Base-by-base conservation (phyloP, 2,888 invertebrate species). In the Synanthedon myopaeformis region DNA sequence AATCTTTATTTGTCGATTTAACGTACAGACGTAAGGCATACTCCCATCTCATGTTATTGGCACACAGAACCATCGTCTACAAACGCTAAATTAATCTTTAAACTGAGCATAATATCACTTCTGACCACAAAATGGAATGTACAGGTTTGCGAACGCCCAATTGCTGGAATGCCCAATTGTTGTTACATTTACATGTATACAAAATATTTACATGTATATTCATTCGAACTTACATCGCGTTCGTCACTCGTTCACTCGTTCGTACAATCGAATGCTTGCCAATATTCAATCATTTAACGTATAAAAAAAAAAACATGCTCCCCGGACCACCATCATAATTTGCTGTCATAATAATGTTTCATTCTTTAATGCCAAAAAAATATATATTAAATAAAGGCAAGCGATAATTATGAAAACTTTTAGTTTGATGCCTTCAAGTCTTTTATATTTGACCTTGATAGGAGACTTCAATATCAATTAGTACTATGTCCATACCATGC, bases 1-100 rank as follows among this genome's bases (percentile, higher is more conserved):
- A 84, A 64, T 68, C 73, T 84, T 87, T 87, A 87, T 86, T 87
- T 87, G 87, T 87, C 87, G 82, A 82, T 83, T 85, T 77, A 83
- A 85, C 81, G 72, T 85, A 85, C 83, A 81, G 71, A 82, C 79
- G 76, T 86, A 86, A 86, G 86, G 86, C 85, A 84, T 82, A 73
- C 74, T 80, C 73, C 78, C 76, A 74, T 71, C 79, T 76, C 77
- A 67, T 69, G 68, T 71, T 73, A 81, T 87, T 87, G 87, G 87
- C 87, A 87, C 86, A 83, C 84, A 74, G 74, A 76, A 77, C 82
- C 83, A 70, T 54, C 52, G 41, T 52, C 35, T 56, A 66, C 75
- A 74, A 59, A 68, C 71, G 65, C 70, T 62, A 56, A n/a, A 60
- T 57, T 61, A 64, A 65, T 69, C 61, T 69, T 63, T 63, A 67